Base-by-base conservation (phyloP, 2,888 invertebrate genomes). In the Empis livida region DNA sequence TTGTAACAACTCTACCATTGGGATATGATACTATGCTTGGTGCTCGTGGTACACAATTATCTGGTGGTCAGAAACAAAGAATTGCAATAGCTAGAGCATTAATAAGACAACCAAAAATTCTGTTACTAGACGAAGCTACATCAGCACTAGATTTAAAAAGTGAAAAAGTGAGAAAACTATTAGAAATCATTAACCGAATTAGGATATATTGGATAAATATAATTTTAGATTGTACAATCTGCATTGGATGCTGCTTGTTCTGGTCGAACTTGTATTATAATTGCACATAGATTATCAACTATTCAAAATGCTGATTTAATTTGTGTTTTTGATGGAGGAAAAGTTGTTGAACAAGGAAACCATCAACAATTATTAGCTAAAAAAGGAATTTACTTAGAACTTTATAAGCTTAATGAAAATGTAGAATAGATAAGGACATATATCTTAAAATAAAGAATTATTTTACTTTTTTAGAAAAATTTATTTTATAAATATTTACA, bases 21-120 rank as follows among this genome's bases (percentile, higher is more conserved):
- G 83, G 82, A n/a, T 86, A 87, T 61, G 78, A 85, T 11, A 86
- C 86, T 0, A 75, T 79, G 23, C 75, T 86, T 52, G 86, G 86
- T 35, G 78, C 82, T 14, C 79, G 83, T 57, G 87, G 88, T 3
- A 82, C 84, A 0, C 86, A 86, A 54, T 65, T 88, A 31, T 84
- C 82, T 0, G 91, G 91, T 10, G 91, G 91, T 0, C 90, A 92
- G 67, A 91, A 91, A 62, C 91, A 91, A 62, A 71, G 90, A 47
- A 84, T 92, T 42, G 87, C 87, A 10, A 87, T 88, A 52, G 88
- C 88, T 0, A 72, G 88, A 42, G 87, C 88, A 0, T 70, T 88
- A 27, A 75, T 88, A 2, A 67, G 84, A 13, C 79, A 85, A 60
- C 88, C 88, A 0, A 73, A 77, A 50, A 78, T 88, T n/a, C 62